phyloP scores from a whole-genome alignment of 2,113 vertebrate genomes.

The Meleagris gallopavo region DNA sequence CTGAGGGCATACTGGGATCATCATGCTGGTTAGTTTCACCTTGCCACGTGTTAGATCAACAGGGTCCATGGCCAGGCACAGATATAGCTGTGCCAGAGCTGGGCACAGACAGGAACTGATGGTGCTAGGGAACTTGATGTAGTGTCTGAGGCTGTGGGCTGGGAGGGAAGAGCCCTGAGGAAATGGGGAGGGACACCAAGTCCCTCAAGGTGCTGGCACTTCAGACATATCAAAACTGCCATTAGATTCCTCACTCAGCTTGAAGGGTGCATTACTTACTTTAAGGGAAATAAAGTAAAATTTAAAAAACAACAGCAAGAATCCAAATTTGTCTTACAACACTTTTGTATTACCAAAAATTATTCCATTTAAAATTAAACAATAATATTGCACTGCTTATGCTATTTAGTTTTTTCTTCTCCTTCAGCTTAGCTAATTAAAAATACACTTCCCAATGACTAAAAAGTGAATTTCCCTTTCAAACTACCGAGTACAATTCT shows the following conservation, averaged over 20 bases:
- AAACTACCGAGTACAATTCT: neutral
- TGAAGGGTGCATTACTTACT: neutral
- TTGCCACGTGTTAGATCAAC: neutral
- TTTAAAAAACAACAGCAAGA: neutral
- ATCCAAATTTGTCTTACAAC: neutral
- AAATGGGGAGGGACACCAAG: neutral
- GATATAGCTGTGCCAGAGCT: neutral
- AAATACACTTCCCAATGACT: neutral
- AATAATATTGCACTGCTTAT: neutral
- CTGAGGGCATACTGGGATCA: neutral
- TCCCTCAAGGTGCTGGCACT: neutral
- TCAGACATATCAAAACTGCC: neutral
- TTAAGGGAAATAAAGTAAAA: neutral
- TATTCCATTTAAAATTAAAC: neutral
- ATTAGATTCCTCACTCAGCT: neutral
- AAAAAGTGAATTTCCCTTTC: neutral
- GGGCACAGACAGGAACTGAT: neutral
- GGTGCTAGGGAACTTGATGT: neutral
- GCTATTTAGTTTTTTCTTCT: neutral
- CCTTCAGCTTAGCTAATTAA: neutral
- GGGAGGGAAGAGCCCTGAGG: neutral
- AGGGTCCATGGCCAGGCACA: rapidly evolving
- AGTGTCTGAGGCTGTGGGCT: neutral
- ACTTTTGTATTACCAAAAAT: neutral
- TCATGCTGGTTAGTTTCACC: rapidly evolving